A percentile compares a stretch with the other conserved stretches of the same genome.
Evolutionary conservation across 2,113 vertebrate genomes (phyloP).

Genomic region (Girardinichthys multiradiatus): DNA sequence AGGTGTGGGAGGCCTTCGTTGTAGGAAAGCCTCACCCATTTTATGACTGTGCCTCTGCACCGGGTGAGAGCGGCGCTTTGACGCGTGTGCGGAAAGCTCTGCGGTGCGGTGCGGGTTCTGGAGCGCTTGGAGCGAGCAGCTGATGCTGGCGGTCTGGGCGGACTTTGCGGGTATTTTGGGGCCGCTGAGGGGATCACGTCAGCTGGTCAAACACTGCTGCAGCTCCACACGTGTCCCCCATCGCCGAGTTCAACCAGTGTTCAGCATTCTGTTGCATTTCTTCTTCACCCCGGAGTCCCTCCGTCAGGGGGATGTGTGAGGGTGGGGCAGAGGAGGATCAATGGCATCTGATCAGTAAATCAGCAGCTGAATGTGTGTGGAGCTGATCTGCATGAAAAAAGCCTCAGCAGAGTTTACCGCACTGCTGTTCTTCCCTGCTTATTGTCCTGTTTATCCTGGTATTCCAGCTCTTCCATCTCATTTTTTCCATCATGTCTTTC

Average conservation of each 20-base stretch:
- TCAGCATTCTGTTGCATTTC: neutral
- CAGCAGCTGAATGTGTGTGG: constrained; percentile 15
- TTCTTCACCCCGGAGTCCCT: neutral
- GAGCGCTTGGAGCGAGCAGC: constrained; percentile 31
- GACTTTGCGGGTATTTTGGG: neutral
- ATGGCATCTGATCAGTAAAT: constrained; percentile 46
- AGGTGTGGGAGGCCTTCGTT: neutral
- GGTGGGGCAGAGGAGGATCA: constrained; percentile 6
- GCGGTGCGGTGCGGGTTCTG: constrained; percentile 30
- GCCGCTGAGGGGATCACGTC: constrained; percentile 15
- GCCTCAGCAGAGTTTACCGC: constrained; percentile 45
- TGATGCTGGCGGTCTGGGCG: constrained; percentile 47
- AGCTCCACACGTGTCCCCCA: constrained; percentile 29
- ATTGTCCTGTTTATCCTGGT: too few relatives aligned
- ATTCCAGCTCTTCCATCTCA: neutral
- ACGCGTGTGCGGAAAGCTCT: constrained; percentile 24
- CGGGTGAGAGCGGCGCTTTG: constrained; percentile 1
- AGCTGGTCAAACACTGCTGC: constrained; percentile 58
- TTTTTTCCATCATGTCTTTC: neutral
- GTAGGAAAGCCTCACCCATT: constrained; percentile 60
- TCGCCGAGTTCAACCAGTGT: constrained; percentile 49
- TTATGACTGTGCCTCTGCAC: constrained; percentile 27
- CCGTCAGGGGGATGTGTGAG: neutral
- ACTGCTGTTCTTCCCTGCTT: constrained; percentile 33
- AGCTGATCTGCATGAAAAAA: constrained; percentile 27